Evolutionary conservation across 1,140 invertebrate genomes (phyloP), one percentile per base, ranked within the genome.

Genomic region (Drosophila hydei): DNA sequence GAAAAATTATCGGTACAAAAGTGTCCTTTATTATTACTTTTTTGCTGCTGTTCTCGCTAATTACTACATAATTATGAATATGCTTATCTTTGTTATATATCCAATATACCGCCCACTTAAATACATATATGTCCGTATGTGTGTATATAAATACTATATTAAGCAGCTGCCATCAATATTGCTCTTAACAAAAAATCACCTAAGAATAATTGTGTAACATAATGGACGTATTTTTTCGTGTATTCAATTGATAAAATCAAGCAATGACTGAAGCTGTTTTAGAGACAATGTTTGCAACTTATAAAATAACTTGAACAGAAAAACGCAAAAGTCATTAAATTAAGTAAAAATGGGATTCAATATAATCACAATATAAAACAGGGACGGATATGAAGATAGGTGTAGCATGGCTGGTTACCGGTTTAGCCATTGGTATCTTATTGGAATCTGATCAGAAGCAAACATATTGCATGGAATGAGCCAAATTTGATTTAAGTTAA

Each of bases 221-320:
- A 67, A 51, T 81, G 74, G 64, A 81, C 74, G 78, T 9, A 9
- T 30, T 23, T 65, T 65, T 51, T 40, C 70, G 47, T 14, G 56
- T 65, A 73, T 51, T 16, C 42, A 64, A 55, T 43, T 63, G 16
- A 27, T 52, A 11, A 69, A 78, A 60, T 71, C 61, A 71, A 75
- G 61, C 19, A 18, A 62, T 71, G 76, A 64, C 48, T 58, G 52
- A 36, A 36, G 19, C 16, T 63, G 51, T 54, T 74, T 48, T 38
- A 16, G 33, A 38, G 52, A 63, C 36, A 56, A 19, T 5, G 47
- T 2, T n/a, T n/a, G n/a, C 4, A 12, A 54, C 38, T 52, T 21
- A 18, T 3, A 38, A 38, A 47, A 36, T 33, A 54, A 9, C 1
- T 4, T 19, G 27, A 38, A 59, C 43, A 74, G 18, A 23, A n/a